Evolutionary conservation across 1,140 invertebrate species (phyloP).

Genomic region (Cydia strobilella): DNA sequence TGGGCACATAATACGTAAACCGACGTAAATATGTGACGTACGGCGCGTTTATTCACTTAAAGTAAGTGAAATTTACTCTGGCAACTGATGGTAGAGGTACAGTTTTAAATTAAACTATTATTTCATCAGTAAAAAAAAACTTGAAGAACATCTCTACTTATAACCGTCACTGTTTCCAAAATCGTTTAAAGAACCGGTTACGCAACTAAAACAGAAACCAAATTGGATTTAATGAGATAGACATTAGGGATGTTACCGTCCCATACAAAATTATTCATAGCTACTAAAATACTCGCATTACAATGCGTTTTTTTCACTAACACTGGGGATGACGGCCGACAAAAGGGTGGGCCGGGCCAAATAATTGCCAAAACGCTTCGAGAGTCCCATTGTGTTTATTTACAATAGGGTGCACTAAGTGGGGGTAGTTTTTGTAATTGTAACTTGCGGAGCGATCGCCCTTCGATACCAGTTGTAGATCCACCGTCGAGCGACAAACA

Average conservation of each 20-base stretch:
- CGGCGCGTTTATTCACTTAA: too few species aligned
- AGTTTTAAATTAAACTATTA: background rate
- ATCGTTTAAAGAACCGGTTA: conserved; percentile 37
- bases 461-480: conserved; percentile 10
- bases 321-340: conserved; percentile 72
- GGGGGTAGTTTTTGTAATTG: conserved; percentile 79
- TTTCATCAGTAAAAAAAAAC: conserved; percentile 33
- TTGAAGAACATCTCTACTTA: conserved; percentile 34
- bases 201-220: conserved; percentile 61
- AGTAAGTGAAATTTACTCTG: too few species aligned
- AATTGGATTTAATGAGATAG: conserved; percentile 78
- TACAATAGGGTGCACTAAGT: conserved; percentile 75
- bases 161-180: conserved; percentile 2
- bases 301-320: conserved; percentile 64
- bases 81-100: too few species aligned
- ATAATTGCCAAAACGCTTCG: conserved; percentile 79
- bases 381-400: conserved; percentile 75
- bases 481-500: conserved; percentile 56
- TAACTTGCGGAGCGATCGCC: conserved; percentile 59
- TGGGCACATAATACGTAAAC: too few species aligned
- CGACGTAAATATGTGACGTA: too few species aligned
- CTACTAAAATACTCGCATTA: conserved; percentile 76
- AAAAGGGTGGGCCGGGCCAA: conserved; percentile 77
- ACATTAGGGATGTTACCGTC: conserved; percentile 71
- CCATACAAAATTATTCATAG: conserved; percentile 79